Conservation (phyloP, 2,113 vertebrate species). For the Pangasianodon gigas region DNA sequence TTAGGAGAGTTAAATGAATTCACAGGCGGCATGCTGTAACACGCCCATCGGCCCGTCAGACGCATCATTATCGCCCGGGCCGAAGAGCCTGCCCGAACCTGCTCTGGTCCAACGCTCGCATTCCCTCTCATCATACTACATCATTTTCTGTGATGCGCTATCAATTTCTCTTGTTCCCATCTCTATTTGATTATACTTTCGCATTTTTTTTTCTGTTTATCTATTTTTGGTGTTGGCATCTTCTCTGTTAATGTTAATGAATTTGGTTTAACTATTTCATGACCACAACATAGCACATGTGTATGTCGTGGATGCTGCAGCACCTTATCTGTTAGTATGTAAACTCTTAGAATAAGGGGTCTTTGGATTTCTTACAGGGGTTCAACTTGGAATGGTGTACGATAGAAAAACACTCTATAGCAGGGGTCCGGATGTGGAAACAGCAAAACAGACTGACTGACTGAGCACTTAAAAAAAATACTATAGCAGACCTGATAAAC, state of each 20-base stretch:
- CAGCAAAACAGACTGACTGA: neutral
- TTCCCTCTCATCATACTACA: slow-evolving; percentile 42
- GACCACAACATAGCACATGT: neutral
- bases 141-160: slow-evolving; percentile 22
- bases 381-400: neutral
- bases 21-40: slow-evolving; percentile 86
- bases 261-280: neutral
- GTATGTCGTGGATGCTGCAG: neutral
- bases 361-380: neutral
- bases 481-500: neutral
- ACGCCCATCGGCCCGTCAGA: slow-evolving; percentile 84
- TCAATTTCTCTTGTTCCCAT: slow-evolving; percentile 8
- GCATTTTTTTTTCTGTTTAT: neutral
- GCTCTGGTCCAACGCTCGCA: slow-evolving; percentile 61
- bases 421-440: neutral
- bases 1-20: slow-evolving; percentile 89
- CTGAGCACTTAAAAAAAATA: neutral
- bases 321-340: neutral
- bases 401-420: neutral
- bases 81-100: slow-evolving; percentile 82
- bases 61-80: slow-evolving; percentile 93
- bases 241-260: neutral
- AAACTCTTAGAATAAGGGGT: neutral
- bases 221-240: neutral
- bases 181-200: neutral